These are phyloP conservation scores for Thamnaconus septentrionalis DNA, from an alignment of 2,113 vertebrate genomes.

Conservation along the genomic window DNA sequence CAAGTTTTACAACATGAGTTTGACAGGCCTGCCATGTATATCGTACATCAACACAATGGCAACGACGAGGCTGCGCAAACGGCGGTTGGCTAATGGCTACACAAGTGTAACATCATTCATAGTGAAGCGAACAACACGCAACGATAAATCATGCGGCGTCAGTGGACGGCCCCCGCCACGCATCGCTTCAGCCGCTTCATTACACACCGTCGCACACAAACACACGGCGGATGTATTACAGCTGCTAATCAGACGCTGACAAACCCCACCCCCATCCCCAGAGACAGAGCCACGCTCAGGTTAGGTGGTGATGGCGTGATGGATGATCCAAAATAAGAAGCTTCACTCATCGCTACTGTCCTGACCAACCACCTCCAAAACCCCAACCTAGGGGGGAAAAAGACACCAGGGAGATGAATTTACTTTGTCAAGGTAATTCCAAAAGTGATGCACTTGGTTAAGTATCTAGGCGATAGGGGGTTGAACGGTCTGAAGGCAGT, in stretches of 20 bases:
- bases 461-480: constrained; percentile 46
- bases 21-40: too few species aligned
- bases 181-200: too few species aligned
- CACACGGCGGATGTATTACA: constrained; percentile 29
- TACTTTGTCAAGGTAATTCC: constrained; percentile 49
- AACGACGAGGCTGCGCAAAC: background rate
- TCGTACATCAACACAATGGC: too few species aligned
- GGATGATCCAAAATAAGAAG: constrained; percentile 36
- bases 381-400: background rate
- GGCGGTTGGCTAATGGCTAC: background rate
- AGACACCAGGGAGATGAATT: constrained; percentile 54
- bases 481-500: constrained; percentile 30
- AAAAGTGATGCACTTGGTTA: constrained; percentile 46
- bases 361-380: constrained; percentile 7
- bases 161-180: too few species aligned
- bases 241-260: constrained; percentile 21
- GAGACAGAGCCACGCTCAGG: too few species aligned
- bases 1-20: too few species aligned
- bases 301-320: constrained; percentile 38
- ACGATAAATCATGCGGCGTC: constrained; percentile 9
- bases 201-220: constrained; percentile 2
- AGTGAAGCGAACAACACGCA: background rate
- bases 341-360: constrained; percentile 31
- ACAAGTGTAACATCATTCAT: background rate
- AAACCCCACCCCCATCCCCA: background rate